phyloP scores from a whole-genome alignment of 1,140 invertebrate genomes.

The Chymomyza costata region DNA sequence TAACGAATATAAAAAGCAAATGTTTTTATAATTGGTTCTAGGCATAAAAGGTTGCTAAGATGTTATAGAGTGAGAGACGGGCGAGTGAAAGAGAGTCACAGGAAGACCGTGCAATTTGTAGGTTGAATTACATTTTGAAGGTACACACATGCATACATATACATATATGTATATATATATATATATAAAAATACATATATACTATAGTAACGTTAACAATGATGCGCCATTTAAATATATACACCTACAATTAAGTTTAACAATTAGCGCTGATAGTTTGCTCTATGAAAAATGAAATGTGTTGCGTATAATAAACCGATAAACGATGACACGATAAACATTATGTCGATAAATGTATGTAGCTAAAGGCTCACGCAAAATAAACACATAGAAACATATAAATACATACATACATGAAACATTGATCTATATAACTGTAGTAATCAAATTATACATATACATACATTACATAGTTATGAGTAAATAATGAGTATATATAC shows the following conservation, averaged over 20 bases:
- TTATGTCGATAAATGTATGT: slow-evolving; percentile 12
- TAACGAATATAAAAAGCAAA: too few species aligned
- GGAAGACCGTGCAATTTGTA: slow-evolving; percentile 68
- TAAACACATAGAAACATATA: too few species aligned
- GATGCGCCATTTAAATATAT: slow-evolving; percentile 69
- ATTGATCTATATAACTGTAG: slow-evolving; percentile 57
- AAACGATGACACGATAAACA: slow-evolving; percentile 24
- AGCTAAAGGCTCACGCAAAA: slow-evolving; percentile 34
- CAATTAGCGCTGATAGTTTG: slow-evolving; percentile 49
- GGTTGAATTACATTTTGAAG: slow-evolving; percentile 38
- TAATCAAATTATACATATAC: slow-evolving; percentile 52
- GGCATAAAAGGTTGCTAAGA: slow-evolving; percentile 3
- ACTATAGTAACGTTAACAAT: slow-evolving; percentile 53
- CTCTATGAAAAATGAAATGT: slow-evolving; percentile 24
- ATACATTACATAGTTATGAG: slow-evolving; percentile 24
- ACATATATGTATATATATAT: slow-evolving; percentile 11
- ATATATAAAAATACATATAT: slow-evolving; percentile 5
- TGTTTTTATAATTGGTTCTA: slow-evolving; percentile 11
- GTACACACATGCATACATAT: slow-evolving; percentile 31
- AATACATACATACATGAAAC: slow-evolving; percentile 47
- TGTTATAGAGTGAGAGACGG: not conserved
- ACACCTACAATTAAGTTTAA: slow-evolving; percentile 57
- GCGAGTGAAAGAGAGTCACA: slow-evolving; percentile 23
- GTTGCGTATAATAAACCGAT: too few species aligned
- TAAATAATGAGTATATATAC: slow-evolving; percentile 32